Conservation (phyloP, 2,888 invertebrate genomes). For the Deilephila elpenor region DNA sequence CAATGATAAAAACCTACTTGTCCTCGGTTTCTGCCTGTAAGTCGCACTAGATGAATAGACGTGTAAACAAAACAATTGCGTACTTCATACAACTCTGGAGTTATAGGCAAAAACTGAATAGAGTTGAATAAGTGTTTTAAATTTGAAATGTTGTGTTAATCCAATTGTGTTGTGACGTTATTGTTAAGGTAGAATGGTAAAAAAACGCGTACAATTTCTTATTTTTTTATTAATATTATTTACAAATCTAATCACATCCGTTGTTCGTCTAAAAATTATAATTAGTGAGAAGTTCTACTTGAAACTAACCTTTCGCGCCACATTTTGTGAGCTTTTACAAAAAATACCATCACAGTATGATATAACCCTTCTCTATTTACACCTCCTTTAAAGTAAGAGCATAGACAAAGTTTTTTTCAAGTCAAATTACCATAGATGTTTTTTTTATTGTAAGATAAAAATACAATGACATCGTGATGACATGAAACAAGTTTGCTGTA, state of each 20-base stretch:
- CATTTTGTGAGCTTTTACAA: slow-evolving; percentile 24
- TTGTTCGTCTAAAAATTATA: slow-evolving; percentile 72
- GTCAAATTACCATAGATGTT: background rate
- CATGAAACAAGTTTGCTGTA: no score
- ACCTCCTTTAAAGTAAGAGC: background rate
- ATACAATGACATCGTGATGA: no score
- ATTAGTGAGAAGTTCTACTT: slow-evolving; percentile 58
- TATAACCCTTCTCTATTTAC: background rate
- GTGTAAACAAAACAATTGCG: no score
- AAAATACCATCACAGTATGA: slow-evolving; percentile 19
- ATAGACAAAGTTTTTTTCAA: background rate
- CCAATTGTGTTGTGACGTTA: no score
- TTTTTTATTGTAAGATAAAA: background rate
- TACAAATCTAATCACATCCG: slow-evolving; percentile 84
- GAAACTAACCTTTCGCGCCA: slow-evolving; percentile 24
- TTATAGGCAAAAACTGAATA: no score
- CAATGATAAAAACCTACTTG: no score
- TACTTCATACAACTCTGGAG: no score
- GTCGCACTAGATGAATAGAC: no score
- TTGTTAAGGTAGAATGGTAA: background rate
- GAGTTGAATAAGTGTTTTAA: no score
- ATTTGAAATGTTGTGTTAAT: no score
- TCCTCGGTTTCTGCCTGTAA: no score
- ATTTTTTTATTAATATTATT: slow-evolving; percentile 78
- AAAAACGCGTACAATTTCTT: slow-evolving; percentile 54